A percentile compares a stretch with the other conserved stretches of the same genome.
Evolutionary conservation across 2,888 invertebrate species (phyloP).

Genomic region (Andrena marginata): DNA sequence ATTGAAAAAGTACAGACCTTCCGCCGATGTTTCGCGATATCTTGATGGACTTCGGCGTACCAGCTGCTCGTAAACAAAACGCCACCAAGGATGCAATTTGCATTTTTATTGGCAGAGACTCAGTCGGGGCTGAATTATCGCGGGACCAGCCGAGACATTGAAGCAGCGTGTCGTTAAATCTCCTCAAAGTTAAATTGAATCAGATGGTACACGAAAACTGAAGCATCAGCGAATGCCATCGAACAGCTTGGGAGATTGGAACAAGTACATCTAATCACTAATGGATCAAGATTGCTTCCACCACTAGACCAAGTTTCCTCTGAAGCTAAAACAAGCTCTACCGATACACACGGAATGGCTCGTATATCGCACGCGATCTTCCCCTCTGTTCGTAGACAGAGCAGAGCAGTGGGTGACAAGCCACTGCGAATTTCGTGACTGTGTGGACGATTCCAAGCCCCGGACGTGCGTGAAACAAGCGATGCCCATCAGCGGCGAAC

Average conservation of each 20-base stretch:
- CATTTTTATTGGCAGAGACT: not conserved
- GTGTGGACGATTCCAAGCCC: not conserved
- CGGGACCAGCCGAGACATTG: too few relatives aligned
- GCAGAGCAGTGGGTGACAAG: not conserved
- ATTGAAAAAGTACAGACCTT: conserved; percentile 6
- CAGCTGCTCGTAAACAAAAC: not conserved
- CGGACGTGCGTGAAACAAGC: conserved; percentile 39
- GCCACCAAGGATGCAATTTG: not conserved
- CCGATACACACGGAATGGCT: not conserved
- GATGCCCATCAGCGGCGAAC: conserved; percentile 36
- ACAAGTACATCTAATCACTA: not conserved
- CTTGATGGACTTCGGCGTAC: not conserved
- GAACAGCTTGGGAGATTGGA: not conserved
- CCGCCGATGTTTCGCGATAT: conserved; percentile 3
- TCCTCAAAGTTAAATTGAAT: too few relatives aligned
- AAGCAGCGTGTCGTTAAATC: not conserved
- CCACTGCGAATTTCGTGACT: conserved; percentile 10
- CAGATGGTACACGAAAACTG: too few relatives aligned
- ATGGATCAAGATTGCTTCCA: not conserved
- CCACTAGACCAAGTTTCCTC: not conserved
- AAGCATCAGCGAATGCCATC: too few relatives aligned
- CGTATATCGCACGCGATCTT: not conserved
- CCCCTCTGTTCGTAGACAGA: not conserved
- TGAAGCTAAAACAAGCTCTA: conserved; percentile 1
- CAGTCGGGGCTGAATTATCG: too few relatives aligned